A percentile compares a stretch with the other conserved stretches of the same genome.
These are phyloP conservation scores for Canis aureus DNA, from an alignment of 2,113 vertebrate species.

Conservation along the genomic window DNA sequence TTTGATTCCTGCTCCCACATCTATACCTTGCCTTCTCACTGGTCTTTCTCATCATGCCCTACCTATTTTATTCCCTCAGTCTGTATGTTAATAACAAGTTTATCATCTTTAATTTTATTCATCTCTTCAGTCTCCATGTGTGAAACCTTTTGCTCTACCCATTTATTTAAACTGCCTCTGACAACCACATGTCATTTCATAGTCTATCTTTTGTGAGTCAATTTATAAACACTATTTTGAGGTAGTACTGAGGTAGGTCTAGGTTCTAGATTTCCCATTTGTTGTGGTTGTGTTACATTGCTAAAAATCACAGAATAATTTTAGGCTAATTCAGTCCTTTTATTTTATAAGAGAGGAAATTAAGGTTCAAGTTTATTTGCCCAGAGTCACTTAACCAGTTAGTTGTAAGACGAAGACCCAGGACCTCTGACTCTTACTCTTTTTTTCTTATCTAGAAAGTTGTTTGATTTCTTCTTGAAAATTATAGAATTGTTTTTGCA, in stretches of 20 bases:
- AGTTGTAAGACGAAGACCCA: not conserved
- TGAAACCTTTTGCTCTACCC: not conserved
- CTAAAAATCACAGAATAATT: conserved; percentile 22
- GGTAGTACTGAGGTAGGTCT: not conserved
- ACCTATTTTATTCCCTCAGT: conserved; percentile 32
- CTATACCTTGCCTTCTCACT: not conserved
- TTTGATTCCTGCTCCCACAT: not conserved
- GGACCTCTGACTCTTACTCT: not conserved
- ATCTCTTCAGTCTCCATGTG: not conserved
- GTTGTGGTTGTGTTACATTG: not conserved
- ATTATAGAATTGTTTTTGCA: not conserved
- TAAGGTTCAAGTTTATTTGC: not conserved
- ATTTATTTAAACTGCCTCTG: not conserved
- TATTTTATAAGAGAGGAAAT: conserved; percentile 25
- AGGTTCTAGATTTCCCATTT: conserved; percentile 38
- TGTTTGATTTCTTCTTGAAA: conserved; percentile 57
- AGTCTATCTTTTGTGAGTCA: not conserved
- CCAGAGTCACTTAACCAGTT: conserved; percentile 17
- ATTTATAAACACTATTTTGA: conserved; percentile 31
- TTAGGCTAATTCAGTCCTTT: conserved; percentile 9
- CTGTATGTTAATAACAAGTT: not conserved
- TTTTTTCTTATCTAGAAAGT: conserved; percentile 20
- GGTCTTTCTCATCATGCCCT: not conserved
- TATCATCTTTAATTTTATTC: conserved; percentile 34
- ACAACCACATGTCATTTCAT: not conserved